These are phyloP conservation scores for Melanogrammus aeglefinus DNA, from an alignment of 2,797 vertebrate genomes.

Conservation along the genomic window DNA sequence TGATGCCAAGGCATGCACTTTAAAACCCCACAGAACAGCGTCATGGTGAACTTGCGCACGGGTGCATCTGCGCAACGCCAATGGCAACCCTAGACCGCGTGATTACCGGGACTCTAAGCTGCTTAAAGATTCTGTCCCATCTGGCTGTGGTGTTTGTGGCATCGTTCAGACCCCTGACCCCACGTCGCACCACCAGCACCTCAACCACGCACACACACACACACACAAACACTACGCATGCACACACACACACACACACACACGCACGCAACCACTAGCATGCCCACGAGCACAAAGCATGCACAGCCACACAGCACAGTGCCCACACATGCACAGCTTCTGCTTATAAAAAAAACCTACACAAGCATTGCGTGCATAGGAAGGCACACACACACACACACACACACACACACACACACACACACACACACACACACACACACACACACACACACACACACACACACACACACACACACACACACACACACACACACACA, in stretches of 20 bases:
- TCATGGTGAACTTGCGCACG: not conserved
- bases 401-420: not conserved
- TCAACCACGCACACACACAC: not conserved
- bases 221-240: not conserved
- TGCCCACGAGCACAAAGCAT: not conserved
- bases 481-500: not conserved
- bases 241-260: not conserved
- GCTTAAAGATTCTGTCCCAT: slow-evolving; percentile 79
- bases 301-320: not conserved
- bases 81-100: slow-evolving; percentile 74
- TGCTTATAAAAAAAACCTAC: slow-evolving; percentile 15
- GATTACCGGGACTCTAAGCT: slow-evolving; percentile 81
- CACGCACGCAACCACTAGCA: not conserved
- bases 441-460: not conserved
- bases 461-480: not conserved
- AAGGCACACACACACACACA: not conserved
- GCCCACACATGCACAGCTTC: not conserved
- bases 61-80: slow-evolving; percentile 11
- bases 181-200: slow-evolving; percentile 22
- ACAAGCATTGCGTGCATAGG: not conserved
- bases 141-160: slow-evolving; percentile 77
- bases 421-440: not conserved
- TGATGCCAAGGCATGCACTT: too few species aligned
- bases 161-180: slow-evolving; percentile 49
- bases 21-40: too few species aligned